Percentiles rank a stretch among this genome's conserved stretches.
Conservation (phyloP, 1,140 invertebrate species). For the Drosophila lacteicornis region DNA sequence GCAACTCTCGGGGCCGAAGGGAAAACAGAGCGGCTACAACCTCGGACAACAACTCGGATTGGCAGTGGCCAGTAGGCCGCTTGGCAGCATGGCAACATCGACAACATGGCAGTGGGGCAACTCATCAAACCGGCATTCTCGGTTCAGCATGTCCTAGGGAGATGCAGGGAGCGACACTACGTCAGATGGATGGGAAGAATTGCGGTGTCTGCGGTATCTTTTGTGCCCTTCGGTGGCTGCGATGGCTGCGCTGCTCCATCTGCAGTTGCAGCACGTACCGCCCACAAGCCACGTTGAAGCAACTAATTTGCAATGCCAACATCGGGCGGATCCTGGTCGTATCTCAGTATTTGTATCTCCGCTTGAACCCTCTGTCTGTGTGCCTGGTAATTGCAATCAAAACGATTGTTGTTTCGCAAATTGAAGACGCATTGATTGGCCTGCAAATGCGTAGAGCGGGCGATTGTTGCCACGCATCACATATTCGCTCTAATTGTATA, state of each 20-base stretch:
- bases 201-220: constrained; percentile 44
- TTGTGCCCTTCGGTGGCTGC: constrained; percentile 25
- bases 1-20: constrained; percentile 47
- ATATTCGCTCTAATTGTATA: constrained; percentile 57
- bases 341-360: constrained; percentile 27
- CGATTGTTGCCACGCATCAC: constrained; percentile 34
- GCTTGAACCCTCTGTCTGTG: constrained; percentile 2
- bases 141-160: constrained; percentile 16
- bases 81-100: constrained; percentile 18
- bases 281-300: constrained; percentile 28
- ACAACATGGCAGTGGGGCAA: constrained; percentile 22
- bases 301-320: constrained; percentile 44
- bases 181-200: neutral
- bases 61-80: constrained; percentile 22
- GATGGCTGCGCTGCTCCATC: constrained; percentile 36
- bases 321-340: constrained; percentile 18
- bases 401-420: constrained; percentile 68
- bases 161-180: neutral
- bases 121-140: constrained; percentile 29
- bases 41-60: constrained; percentile 9
- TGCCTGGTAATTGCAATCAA: constrained; percentile 72
- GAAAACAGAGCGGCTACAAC: constrained; percentile 21
- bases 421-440: constrained; percentile 53
- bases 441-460: constrained; percentile 30
- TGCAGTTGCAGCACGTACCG: constrained; percentile 72